phyloP scores from a whole-genome alignment of 2,797 vertebrate species.

The Pteronotus mesoamericanus region DNA sequence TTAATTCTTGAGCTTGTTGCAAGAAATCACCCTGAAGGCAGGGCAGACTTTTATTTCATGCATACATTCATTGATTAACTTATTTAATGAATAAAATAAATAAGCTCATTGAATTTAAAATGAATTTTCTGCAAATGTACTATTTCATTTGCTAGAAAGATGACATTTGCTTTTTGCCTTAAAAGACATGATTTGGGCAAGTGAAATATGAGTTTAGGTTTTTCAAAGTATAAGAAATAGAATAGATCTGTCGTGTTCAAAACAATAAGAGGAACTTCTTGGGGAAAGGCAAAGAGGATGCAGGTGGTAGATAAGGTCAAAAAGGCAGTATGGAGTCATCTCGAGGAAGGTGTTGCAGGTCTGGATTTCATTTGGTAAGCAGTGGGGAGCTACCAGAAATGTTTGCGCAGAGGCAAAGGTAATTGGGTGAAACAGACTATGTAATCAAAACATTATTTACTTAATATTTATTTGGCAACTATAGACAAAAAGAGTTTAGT shows the following conservation, averaged over 20 bases:
- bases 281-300: neutral
- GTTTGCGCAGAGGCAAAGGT: neutral
- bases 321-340: neutral
- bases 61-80: neutral
- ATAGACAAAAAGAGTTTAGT: neutral
- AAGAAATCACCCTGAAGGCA: neutral
- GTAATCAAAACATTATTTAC: neutral
- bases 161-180: neutral
- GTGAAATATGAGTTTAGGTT: neutral
- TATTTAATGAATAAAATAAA: neutral
- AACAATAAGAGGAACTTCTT: neutral
- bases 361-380: neutral
- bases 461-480: neutral
- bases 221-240: slow-evolving; percentile 13
- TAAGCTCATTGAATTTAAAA: neutral
- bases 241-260: neutral
- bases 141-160: neutral
- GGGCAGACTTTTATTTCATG: neutral
- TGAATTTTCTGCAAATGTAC: neutral
- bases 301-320: neutral
- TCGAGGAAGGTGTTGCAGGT: neutral
- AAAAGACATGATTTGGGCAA: neutral
- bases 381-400: neutral
- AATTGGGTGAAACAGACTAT: neutral
- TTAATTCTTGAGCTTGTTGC: neutral